Base-by-base conservation (phyloP, 1,140 invertebrate genomes). In the Ceratina calcarata region DNA sequence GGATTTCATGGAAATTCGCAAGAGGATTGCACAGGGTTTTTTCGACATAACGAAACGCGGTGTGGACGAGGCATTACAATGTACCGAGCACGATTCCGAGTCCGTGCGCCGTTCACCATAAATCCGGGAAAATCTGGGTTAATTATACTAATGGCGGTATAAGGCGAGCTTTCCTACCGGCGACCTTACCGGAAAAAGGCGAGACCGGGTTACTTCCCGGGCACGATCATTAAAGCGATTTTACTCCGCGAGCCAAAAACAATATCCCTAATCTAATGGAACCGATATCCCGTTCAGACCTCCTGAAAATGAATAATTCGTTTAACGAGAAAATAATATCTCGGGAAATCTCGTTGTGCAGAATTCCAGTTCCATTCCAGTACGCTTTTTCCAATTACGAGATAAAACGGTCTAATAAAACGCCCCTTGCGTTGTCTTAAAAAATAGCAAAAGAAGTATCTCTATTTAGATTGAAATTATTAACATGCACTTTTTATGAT, bases 101-200 rank as follows among this genome's bases (percentile, higher is more conserved):
- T 71, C 83, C 73, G 85, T 65, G 82, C 62, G 83, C 89, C 87
- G 85, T 89, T 90, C 89, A 89, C 89, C 87, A 88, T 89, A 90
- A 91, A 90, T 89, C 86, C 89, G 84, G 82, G 87, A 90, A 89
- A 89, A 90, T 89, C 83, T 91, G 82, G 88, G 89, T 91, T 91
- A 91, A 90, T 90, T 91, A 90, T 89, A 81, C 81, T 85, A 87
- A 87, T 88, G 84, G 83, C 80, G 76, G 70, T 86, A 87, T 86
- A 86, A 87, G 81, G 77, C 78, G 78, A 87, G 78, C 68, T 87
- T 88, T 87, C 69, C 78, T 82, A 53, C 60, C 75, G 68, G 58
- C 60, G 75, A 87, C 81, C 72, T 81, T 84, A 81, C 80, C 73
- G 74, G 82, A 86, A 85, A 82, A 84, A 86, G 71, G 74, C 78